Percentiles rank a stretch among this genome's conserved stretches.
phyloP scores from a whole-genome alignment of 2,888 invertebrate species.

The Myathropa florea region DNA sequence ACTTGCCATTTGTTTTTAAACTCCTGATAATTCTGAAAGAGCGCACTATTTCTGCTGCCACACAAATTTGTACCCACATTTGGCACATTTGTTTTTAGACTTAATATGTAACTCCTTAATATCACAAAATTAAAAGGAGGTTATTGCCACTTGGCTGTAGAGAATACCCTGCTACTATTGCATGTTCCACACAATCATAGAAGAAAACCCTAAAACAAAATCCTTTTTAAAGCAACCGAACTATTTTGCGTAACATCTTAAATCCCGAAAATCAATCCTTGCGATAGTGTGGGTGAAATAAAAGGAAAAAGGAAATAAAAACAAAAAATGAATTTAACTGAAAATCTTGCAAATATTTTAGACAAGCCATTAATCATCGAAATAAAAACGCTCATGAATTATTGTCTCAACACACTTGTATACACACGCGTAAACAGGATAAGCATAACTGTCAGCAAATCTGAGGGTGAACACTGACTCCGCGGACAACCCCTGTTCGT shows the following conservation, averaged over 20 bases:
- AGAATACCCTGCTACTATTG: too few relatives aligned
- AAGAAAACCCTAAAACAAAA: not conserved
- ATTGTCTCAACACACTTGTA: conserved; percentile 58
- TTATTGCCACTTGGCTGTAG: too few relatives aligned
- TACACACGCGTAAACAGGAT: conserved; percentile 45
- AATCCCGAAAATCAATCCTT: not conserved
- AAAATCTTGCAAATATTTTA: conserved; percentile 13
- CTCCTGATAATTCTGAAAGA: too few relatives aligned
- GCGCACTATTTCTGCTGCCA: too few relatives aligned
- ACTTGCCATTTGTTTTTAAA: too few relatives aligned
- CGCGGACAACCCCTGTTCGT: conserved; percentile 19
- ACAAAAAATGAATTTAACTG: not conserved
- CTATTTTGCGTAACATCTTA: not conserved
- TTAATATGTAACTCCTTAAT: too few relatives aligned
- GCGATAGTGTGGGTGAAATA: not conserved
- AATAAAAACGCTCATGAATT: conserved; percentile 49
- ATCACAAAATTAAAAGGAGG: too few relatives aligned
- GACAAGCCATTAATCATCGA: conserved; percentile 52
- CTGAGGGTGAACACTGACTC: conserved; percentile 36
- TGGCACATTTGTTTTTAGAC: too few relatives aligned
- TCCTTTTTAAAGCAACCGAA: not conserved
- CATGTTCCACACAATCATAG: too few relatives aligned
- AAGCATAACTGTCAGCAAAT: conserved; percentile 40
- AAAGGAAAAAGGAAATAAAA: not conserved
- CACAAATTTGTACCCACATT: too few relatives aligned